These are phyloP conservation scores for Bergia puertoricense DNA, from an alignment of 92 coral and sea anemone species.

Conservation along the genomic window DNA sequence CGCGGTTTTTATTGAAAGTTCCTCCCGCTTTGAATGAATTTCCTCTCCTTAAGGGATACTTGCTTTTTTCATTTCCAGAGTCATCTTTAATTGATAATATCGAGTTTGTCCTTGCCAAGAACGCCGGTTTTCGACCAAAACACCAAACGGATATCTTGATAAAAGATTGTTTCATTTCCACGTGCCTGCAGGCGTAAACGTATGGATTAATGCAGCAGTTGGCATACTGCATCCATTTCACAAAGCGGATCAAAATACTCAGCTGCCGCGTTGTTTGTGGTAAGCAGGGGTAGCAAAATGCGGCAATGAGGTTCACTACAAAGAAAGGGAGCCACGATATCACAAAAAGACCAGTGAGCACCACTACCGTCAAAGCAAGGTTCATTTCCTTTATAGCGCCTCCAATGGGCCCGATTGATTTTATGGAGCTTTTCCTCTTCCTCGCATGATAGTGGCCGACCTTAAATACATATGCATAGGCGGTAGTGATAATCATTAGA, in stretches of 20 bases:
- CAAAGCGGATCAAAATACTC: slow-evolving; percentile 60
- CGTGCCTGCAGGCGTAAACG: slow-evolving; percentile 85
- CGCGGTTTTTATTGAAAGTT: not conserved
- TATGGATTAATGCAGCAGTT: slow-evolving; percentile 84
- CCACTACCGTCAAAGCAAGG: slow-evolving; percentile 73
- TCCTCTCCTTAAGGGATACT: not conserved
- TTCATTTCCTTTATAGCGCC: slow-evolving; percentile 68
- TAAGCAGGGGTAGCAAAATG: slow-evolving; percentile 52
- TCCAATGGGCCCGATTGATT: slow-evolving; percentile 66
- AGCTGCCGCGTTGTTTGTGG: slow-evolving; percentile 38
- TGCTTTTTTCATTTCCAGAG: not conserved
- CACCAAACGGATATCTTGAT: slow-evolving; percentile 45
- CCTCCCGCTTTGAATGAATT: slow-evolving; percentile 13
- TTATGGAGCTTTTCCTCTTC: slow-evolving; percentile 46
- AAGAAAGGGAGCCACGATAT: slow-evolving; percentile 90
- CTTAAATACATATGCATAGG: slow-evolving; percentile 70
- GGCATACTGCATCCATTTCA: slow-evolving; percentile 88
- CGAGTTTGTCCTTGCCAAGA: not conserved
- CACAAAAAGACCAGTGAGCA: slow-evolving; percentile 74
- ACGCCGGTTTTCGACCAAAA: slow-evolving; percentile 36
- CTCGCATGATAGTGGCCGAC: slow-evolving; percentile 68
- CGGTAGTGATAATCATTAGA: slow-evolving; percentile 60
- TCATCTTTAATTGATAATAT: not conserved
- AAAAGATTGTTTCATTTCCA: slow-evolving; percentile 66
- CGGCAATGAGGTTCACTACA: slow-evolving; percentile 61